A percentile compares a stretch with the other conserved stretches of the same genome.
These are phyloP conservation scores for Albula glossodonta DNA, from an alignment of 2,113 vertebrate genomes.

Conservation along the genomic window DNA sequence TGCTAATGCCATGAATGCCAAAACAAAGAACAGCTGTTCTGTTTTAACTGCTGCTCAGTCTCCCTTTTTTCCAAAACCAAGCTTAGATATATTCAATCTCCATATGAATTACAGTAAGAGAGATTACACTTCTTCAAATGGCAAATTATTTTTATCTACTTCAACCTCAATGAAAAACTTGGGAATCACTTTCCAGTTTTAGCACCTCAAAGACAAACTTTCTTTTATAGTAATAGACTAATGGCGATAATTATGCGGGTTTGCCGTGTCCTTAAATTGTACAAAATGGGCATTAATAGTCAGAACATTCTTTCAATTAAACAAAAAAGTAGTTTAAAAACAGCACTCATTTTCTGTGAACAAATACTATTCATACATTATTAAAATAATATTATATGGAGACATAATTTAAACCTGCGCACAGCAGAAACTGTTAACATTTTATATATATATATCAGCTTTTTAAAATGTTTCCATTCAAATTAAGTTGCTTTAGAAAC, in stretches of 20 bases:
- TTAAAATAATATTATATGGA: too few species aligned
- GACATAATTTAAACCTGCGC: too few species aligned
- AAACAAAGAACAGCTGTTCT: too few species aligned
- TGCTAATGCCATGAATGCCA: too few species aligned
- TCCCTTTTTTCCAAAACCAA: too few species aligned
- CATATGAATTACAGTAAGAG: too few species aligned
- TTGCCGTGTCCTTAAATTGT: not conserved
- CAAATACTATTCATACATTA: too few species aligned
- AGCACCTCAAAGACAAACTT: conserved; percentile 5
- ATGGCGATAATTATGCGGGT: conserved; percentile 23
- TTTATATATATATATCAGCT: too few species aligned
- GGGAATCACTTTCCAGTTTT: conserved; percentile 30
- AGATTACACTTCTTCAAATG: conserved; percentile 35
- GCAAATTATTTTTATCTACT: conserved; percentile 36
- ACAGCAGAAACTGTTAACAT: too few species aligned
- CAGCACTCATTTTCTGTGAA: not conserved
- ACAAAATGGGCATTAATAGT: not conserved
- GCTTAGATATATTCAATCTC: too few species aligned
- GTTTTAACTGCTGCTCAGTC: too few species aligned
- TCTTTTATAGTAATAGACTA: not conserved
- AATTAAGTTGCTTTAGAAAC: not conserved
- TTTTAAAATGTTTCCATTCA: too few species aligned
- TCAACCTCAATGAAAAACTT: conserved; percentile 31
- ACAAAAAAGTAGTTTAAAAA: not conserved
- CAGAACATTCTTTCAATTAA: not conserved